Conservation (phyloP, 2,797 vertebrate species). For the Podargus strigoides region DNA sequence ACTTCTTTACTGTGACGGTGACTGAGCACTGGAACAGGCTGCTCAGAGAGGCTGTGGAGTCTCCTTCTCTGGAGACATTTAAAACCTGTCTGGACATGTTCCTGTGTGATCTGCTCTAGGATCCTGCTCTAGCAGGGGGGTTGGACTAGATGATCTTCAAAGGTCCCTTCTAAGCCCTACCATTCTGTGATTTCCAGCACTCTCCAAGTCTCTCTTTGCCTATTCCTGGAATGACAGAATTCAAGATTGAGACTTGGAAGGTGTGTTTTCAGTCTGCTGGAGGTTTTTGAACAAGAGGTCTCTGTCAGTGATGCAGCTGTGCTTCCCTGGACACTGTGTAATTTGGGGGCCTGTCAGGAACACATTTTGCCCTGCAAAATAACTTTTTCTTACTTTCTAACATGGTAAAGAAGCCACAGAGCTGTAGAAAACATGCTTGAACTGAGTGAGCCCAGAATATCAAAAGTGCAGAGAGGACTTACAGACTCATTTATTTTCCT, state of each 20-base stretch:
- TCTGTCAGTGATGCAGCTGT: background rate
- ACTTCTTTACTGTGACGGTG: no score
- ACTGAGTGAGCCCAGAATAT: background rate
- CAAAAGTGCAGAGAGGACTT: background rate
- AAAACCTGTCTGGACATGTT: no score
- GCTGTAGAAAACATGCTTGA: background rate
- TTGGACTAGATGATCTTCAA: no score
- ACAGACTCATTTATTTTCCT: background rate
- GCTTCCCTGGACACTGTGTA: background rate
- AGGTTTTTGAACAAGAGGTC: background rate
- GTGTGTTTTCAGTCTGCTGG: rapidly evolving
- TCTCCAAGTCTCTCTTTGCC: background rate
- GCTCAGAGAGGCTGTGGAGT: no score
- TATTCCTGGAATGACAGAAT: background rate
- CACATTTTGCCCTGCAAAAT: background rate
- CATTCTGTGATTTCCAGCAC: background rate
- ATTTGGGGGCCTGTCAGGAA: background rate
- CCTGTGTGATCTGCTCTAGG: no score
- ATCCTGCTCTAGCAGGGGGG: no score
- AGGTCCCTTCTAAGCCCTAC: no score
- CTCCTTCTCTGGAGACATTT: no score
- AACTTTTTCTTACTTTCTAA: background rate
- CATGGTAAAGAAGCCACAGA: background rate
- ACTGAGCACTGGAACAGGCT: no score
- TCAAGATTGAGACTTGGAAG: background rate